Percentiles rank a stretch among this genome's conserved stretches.
phyloP scores from a whole-genome alignment of 2,797 vertebrate species.

The Hephaestus fuliginosus region DNA sequence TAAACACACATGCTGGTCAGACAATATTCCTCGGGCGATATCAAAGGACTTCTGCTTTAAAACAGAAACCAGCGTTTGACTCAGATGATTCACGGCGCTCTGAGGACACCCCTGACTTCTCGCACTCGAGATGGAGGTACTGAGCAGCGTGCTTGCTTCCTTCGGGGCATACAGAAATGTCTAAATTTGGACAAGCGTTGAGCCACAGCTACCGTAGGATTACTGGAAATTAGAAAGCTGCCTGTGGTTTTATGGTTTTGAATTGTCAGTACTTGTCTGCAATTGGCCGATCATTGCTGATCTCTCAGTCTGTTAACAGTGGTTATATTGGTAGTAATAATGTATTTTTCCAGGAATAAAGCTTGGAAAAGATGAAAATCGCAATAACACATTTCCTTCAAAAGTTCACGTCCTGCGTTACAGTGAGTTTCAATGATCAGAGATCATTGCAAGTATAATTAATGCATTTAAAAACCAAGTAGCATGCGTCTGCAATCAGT shows the following conservation, averaged over 20 bases:
- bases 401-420: neutral
- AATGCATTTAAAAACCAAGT: no score
- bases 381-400: neutral
- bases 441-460: neutral
- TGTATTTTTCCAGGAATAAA: neutral
- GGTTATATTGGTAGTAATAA: neutral
- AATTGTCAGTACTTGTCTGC: neutral
- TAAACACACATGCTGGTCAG: neutral
- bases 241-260: slow-evolving; percentile 23
- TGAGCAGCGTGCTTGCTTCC: slow-evolving; percentile 27
- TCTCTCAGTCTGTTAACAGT: slow-evolving; percentile 9
- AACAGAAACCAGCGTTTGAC: slow-evolving; percentile 36
- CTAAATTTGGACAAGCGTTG: slow-evolving; percentile 19
- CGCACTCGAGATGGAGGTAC: slow-evolving; percentile 19
- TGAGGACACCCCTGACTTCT: slow-evolving; percentile 21
- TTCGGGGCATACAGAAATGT: slow-evolving; percentile 3
- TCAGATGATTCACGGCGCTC: slow-evolving; percentile 29
- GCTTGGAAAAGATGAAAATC: neutral
- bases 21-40: neutral
- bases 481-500: no score
- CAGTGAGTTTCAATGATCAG: neutral
- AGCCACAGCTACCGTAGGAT: neutral
- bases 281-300: neutral
- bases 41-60: slow-evolving; percentile 15
- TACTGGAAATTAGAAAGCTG: slow-evolving; percentile 5